Evolutionary conservation across 2,797 vertebrate species (phyloP).

Genomic region (Mus minutoides): DNA sequence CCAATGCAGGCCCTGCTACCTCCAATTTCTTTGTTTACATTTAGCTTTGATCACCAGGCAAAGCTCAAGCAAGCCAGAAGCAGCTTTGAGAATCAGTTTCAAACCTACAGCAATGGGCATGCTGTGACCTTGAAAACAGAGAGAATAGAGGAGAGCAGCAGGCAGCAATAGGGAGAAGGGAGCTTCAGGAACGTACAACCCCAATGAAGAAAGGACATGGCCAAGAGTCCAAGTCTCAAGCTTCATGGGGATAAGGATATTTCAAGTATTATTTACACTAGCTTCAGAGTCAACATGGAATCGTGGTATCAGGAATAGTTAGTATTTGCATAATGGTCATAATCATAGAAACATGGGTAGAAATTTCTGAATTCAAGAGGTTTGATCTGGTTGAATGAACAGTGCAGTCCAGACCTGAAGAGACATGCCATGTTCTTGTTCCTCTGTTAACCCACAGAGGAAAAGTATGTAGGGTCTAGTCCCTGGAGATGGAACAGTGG

Average conservation of each 20-base stretch:
- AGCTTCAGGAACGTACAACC: background rate
- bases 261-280: conserved; percentile 29
- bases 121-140: background rate
- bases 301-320: background rate
- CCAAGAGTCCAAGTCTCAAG: background rate
- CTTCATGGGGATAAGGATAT: background rate
- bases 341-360: conserved; percentile 13
- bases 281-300: background rate
- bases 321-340: conserved; percentile 31
- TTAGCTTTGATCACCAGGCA: conserved; percentile 69
- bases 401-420: background rate
- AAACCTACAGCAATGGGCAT: conserved; percentile 41
- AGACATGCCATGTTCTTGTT: background rate
- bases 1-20: background rate
- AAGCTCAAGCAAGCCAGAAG: conserved; percentile 53
- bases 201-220: conserved; percentile 29
- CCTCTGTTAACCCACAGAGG: background rate
- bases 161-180: background rate
- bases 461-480: conserved; percentile 13
- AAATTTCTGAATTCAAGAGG: conserved; percentile 47
- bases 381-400: conserved; percentile 47
- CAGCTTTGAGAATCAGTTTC: conserved; percentile 27
- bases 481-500: background rate
- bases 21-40: conserved; percentile 67
- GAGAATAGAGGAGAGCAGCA: background rate